A percentile compares a stretch with the other conserved stretches of the same genome.
Conservation (phyloP, 2,888 invertebrate species). For the Nomada flava region DNA sequence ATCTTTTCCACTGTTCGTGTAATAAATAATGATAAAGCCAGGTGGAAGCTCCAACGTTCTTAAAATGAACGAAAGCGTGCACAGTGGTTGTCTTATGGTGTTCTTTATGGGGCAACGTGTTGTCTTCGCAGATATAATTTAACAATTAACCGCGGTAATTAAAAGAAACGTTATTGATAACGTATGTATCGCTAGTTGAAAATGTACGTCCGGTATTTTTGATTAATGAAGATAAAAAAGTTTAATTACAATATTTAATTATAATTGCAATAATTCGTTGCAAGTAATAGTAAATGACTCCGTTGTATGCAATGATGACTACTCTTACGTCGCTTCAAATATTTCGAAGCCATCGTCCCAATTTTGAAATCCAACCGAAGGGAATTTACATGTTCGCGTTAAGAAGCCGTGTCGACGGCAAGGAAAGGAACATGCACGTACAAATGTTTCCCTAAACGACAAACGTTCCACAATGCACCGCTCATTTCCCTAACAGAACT, state of each 20-base stretch:
- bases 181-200: too few species aligned
- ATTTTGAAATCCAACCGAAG: not conserved
- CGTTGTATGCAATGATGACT: not conserved
- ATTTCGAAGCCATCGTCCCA: not conserved
- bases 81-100: not conserved
- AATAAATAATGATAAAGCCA: constrained; percentile 55
- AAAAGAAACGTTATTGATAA: not conserved
- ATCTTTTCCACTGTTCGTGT: constrained; percentile 19
- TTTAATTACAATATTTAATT: too few species aligned
- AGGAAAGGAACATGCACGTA: not conserved
- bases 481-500: constrained; percentile 21
- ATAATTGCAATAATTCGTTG: too few species aligned
- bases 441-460: not conserved
- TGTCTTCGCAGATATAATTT: constrained; percentile 27
- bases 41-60: not conserved
- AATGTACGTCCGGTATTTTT: too few species aligned
- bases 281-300: not conserved
- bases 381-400: not conserved
- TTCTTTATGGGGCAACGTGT: constrained; percentile 27
- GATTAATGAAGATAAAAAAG: too few species aligned
- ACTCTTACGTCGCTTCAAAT: not conserved
- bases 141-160: constrained; percentile 26
- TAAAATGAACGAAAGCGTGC: constrained; percentile 5
- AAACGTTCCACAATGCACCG: not conserved
- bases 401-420: not conserved